Conservation (phyloP, 2,113 vertebrate species). For the Tretioscincus oriximinensis region DNA sequence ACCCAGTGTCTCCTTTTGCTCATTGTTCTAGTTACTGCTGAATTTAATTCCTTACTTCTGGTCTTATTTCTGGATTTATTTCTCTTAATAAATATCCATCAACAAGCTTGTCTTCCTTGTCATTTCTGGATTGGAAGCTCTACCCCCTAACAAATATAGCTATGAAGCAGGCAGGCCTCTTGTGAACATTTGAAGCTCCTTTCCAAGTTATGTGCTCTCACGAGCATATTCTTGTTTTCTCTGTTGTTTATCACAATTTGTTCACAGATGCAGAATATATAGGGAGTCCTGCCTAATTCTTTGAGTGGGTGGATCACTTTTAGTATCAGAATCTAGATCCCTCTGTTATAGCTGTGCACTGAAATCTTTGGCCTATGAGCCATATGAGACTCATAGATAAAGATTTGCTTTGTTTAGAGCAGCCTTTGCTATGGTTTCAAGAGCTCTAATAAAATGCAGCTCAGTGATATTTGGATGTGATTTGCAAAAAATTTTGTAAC, state of each 20-base stretch:
- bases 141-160: no score
- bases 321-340: neutral
- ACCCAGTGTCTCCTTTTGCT: no score
- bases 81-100: no score
- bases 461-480: constrained; percentile 66
- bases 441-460: constrained; percentile 52
- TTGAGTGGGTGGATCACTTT: neutral
- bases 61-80: no score
- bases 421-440: constrained; percentile 43
- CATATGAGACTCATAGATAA: constrained; percentile 32
- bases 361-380: constrained; percentile 44
- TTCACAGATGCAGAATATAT: neutral
- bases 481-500: constrained; percentile 66
- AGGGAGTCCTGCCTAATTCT: neutral
- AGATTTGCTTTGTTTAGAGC: constrained; percentile 47
- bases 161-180: no score
- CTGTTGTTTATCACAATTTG: neutral
- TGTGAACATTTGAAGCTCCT: no score
- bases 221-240: neutral
- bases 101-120: no score
- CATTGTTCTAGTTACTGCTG: no score
- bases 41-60: no score
- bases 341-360: constrained; percentile 28
- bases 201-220: neutral
- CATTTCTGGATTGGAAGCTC: no score